A percentile compares a stretch with the other conserved stretches of the same genome.
These are phyloP conservation scores for Hemicentrotus pulcherrimus DNA, from an alignment of 35 echinoderm and acorn worm genomes.

Conservation along the genomic window DNA sequence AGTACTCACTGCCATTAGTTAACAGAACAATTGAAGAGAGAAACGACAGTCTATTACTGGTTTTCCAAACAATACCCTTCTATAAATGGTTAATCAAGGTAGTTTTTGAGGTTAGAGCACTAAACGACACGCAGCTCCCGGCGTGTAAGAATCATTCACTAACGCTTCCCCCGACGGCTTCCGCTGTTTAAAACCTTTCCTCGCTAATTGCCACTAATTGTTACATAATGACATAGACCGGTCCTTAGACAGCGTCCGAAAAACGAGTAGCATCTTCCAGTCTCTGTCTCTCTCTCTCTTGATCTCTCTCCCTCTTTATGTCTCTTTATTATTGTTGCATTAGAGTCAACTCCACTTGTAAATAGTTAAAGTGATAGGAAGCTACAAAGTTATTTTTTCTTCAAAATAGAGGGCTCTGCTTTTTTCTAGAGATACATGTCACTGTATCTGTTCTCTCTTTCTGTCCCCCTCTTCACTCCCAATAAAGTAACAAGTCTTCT, in stretches of 20 bases:
- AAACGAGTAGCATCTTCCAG: background rate
- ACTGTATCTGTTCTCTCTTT: background rate
- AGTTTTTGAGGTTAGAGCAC: background rate
- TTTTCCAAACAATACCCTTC: background rate
- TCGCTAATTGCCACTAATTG: slow-evolving; percentile 41
- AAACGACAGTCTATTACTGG: background rate
- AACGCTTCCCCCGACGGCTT: background rate
- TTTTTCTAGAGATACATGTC: background rate
- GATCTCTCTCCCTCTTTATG: background rate
- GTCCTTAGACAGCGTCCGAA: background rate
- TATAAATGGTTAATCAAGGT: background rate
- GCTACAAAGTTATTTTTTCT: background rate
- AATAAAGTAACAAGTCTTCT: too few relatives aligned
- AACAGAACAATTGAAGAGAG: background rate
- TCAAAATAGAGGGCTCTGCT: background rate
- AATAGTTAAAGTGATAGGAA: background rate
- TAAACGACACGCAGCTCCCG: background rate
- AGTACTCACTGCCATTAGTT: too few relatives aligned
- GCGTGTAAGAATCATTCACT: background rate
- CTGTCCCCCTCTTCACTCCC: too few relatives aligned
- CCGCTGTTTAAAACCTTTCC: background rate
- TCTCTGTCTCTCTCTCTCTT: background rate
- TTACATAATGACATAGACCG: background rate
- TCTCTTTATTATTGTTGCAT: background rate
- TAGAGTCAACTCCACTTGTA: background rate